Conservation (phyloP, 2,797 vertebrate species). For the Myotis vivesi region DNA sequence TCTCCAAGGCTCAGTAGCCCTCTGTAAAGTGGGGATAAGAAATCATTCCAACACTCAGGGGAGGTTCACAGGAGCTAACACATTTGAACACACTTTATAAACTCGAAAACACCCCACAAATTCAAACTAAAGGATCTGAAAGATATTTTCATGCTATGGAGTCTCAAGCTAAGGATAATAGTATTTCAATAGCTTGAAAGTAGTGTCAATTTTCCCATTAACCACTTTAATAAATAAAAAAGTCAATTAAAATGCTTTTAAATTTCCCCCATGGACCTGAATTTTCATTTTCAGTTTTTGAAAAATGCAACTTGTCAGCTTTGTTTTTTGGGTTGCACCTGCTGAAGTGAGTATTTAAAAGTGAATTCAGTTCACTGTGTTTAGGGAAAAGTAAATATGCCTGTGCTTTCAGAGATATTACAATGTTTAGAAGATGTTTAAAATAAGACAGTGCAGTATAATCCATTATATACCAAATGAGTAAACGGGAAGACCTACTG, state of each 20-base stretch:
- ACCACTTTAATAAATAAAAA: background rate
- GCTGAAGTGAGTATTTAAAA: background rate
- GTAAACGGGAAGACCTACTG: background rate
- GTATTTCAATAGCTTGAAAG: background rate
- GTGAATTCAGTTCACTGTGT: background rate
- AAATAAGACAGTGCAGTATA: background rate
- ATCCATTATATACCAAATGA: background rate
- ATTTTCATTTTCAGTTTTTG: conserved; percentile 2
- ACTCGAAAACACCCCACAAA: background rate
- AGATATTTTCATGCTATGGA: background rate
- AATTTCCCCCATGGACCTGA: background rate
- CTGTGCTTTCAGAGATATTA: background rate
- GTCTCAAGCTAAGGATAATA: background rate
- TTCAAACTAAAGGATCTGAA: background rate
- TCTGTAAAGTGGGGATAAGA: background rate
- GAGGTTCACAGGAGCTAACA: background rate
- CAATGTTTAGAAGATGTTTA: background rate
- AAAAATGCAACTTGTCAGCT: background rate
- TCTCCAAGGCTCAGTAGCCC: background rate
- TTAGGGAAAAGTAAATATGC: background rate
- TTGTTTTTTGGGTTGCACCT: background rate
- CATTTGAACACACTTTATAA: background rate
- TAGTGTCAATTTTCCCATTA: background rate
- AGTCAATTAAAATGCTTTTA: background rate
- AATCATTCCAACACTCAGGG: background rate